These are phyloP conservation scores for Eospalax fontanierii DNA, from an alignment of 2,797 vertebrate genomes.

Conservation along the genomic window DNA sequence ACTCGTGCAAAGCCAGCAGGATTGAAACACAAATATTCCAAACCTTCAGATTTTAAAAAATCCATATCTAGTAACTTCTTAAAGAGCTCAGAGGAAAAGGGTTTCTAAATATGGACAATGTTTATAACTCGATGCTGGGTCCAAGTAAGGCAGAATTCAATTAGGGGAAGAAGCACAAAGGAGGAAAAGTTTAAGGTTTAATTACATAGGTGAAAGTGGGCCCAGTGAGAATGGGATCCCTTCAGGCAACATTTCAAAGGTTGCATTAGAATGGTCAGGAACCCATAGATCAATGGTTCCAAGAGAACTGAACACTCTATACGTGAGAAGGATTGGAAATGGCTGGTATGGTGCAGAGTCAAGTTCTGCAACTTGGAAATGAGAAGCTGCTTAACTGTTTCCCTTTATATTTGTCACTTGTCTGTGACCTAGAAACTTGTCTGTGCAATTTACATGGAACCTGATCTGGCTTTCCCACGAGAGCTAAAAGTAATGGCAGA, in stretches of 20 bases:
- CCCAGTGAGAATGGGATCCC: not conserved
- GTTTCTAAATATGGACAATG: not conserved
- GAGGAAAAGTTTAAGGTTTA: not conserved
- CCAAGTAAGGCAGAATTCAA: constrained; percentile 19
- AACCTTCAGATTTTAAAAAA: constrained; percentile 60
- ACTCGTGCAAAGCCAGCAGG: not conserved
- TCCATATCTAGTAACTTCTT: constrained; percentile 31
- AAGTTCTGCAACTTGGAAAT: constrained; percentile 7
- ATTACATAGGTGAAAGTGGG: not conserved
- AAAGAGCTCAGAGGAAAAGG: constrained; percentile 35
- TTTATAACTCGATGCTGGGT: constrained; percentile 11
- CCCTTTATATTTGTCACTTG: constrained; percentile 33
- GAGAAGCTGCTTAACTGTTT: constrained; percentile 69
- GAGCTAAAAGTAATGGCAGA: constrained; percentile 39
- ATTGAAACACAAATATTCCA: constrained; percentile 50
- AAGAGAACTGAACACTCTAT: not conserved
- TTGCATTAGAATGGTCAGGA: not conserved
- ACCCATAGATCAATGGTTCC: not conserved
- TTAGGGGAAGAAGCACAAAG: constrained; percentile 18
- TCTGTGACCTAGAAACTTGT: constrained; percentile 36
- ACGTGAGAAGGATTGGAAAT: constrained; percentile 42
- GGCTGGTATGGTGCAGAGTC: constrained; percentile 50
- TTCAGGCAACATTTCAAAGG: constrained; percentile 46
- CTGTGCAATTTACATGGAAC: constrained; percentile 68
- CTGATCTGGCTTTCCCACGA: constrained; percentile 46